Percentiles rank a stretch among this genome's conserved stretches.
Evolutionary conservation across 2,113 vertebrate genomes (phyloP).

Genomic region (Meriones unguiculatus): DNA sequence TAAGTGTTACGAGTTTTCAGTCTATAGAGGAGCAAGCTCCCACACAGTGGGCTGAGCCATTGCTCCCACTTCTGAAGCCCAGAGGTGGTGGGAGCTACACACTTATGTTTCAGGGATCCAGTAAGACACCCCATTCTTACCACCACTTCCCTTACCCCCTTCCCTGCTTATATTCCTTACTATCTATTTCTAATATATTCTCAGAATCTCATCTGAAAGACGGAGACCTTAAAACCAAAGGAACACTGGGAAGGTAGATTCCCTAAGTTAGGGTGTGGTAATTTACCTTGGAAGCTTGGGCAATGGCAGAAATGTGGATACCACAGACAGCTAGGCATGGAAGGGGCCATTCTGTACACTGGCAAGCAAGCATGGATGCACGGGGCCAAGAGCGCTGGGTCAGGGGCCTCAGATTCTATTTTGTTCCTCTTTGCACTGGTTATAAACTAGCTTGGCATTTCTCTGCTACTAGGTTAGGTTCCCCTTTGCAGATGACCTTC

Average conservation of each 20-base stretch:
- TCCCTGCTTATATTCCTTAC: neutral
- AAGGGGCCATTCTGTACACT: fast-evolving
- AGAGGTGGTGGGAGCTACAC: neutral
- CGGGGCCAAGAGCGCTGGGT: neutral
- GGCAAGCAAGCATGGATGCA: neutral
- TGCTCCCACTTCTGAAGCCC: neutral
- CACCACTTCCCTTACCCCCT: too few relatives aligned
- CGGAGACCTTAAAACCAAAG: neutral
- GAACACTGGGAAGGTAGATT: neutral
- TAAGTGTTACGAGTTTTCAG: neutral
- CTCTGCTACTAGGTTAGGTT: neutral
- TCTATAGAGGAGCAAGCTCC: neutral
- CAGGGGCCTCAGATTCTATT: fast-evolving
- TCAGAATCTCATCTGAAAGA: neutral
- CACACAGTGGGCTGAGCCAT: neutral
- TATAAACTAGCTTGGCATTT: fast-evolving
- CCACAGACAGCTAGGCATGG: too few relatives aligned
- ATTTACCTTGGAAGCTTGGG: fast-evolving
- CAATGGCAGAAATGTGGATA: neutral
- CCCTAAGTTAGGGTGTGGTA: neutral
- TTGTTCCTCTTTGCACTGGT: neutral
- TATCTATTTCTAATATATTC: neutral
- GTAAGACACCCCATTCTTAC: neutral
- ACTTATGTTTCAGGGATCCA: neutral
- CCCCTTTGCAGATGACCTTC: too few relatives aligned